Percentiles rank a stretch among this genome's conserved stretches.
Conservation (phyloP, 2,113 vertebrate genomes). For the Arvicanthis niloticus region DNA sequence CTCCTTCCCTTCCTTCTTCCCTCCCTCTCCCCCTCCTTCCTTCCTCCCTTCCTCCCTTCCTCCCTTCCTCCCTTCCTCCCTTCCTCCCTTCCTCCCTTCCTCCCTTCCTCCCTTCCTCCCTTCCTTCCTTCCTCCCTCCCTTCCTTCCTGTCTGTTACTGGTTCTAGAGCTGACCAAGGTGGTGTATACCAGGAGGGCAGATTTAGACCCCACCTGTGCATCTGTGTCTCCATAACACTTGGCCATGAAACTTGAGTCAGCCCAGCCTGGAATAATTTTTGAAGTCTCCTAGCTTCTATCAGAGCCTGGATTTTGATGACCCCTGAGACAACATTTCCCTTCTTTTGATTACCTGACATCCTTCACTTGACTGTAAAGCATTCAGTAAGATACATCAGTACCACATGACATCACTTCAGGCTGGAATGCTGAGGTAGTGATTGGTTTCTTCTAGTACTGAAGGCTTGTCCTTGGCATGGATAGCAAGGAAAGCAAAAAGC, state of each 20-base stretch:
- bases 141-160: no score
- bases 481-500: background rate
- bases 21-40: no score
- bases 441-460: background rate
- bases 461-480: background rate
- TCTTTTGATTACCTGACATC: background rate
- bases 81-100: rapidly evolving
- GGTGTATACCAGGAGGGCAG: background rate
- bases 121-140: no score
- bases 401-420: background rate
- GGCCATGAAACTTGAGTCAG: background rate
- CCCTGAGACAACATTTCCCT: background rate
- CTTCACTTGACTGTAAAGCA: background rate
- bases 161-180: background rate
- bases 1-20: no score
- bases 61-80: no score
- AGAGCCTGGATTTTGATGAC: background rate
- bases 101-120: rapidly evolving
- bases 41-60: no score
- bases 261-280: background rate
- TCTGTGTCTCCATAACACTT: background rate
- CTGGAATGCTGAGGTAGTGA: rapidly evolving
- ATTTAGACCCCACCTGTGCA: background rate
- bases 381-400: no score
- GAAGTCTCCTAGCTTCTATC: background rate